Evolutionary conservation across 1,140 invertebrate species (phyloP).

Genomic region (Aphelenchoides besseyi): DNA sequence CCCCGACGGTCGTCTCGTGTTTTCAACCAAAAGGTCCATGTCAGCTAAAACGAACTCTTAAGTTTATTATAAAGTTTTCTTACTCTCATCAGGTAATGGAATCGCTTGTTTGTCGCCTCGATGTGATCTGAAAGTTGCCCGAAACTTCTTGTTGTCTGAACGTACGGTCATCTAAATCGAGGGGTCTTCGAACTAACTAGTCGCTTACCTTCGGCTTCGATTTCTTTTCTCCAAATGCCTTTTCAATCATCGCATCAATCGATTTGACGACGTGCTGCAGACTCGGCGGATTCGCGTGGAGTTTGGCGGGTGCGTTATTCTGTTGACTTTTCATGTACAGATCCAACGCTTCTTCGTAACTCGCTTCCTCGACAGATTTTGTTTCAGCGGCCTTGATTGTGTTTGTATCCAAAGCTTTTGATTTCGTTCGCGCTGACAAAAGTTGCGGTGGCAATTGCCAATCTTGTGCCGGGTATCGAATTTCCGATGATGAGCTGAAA

Average conservation of each 20-base stretch:
- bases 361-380: neutral
- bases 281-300: no score
- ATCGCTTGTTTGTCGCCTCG: constrained; percentile 30
- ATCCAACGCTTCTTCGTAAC: constrained; percentile 23
- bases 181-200: neutral
- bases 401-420: constrained; percentile 6
- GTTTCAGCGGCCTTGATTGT: neutral
- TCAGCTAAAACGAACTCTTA: constrained; percentile 33
- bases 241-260: constrained; percentile 11
- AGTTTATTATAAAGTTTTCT: constrained; percentile 14
- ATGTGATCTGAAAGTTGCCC: constrained; percentile 32
- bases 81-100: constrained; percentile 21
- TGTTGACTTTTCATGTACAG: constrained; percentile 8
- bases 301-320: neutral
- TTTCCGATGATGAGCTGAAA: constrained; percentile 22
- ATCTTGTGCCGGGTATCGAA: constrained; percentile 40
- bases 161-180: neutral
- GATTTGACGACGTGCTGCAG: constrained; percentile 20
- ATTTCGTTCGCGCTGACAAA: constrained; percentile 22
- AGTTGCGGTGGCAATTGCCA: constrained; percentile 42
- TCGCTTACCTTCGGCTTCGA: constrained; percentile 13
- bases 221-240: constrained; percentile 24
- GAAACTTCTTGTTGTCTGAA: constrained; percentile 19
- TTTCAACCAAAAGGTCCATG: constrained; percentile 31
- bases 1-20: neutral